Evolutionary conservation across 2,113 vertebrate genomes (phyloP).

Genomic region (Microcebus tavaratra): DNA sequence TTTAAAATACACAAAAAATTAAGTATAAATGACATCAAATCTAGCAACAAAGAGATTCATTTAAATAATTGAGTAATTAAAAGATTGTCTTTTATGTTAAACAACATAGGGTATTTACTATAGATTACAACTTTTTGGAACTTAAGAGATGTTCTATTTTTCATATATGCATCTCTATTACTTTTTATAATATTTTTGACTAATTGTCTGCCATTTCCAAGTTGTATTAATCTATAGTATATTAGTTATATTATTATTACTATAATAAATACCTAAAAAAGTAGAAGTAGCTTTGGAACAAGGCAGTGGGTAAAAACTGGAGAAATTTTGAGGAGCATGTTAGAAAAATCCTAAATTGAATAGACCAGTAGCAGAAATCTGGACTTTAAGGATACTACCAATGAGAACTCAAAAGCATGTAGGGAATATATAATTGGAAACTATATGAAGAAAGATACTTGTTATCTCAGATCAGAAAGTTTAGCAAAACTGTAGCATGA

Average conservation of each 20-base stretch:
- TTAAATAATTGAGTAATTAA: constrained; percentile 10
- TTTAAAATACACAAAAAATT: not conserved
- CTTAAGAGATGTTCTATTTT: not conserved
- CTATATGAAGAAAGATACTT: not conserved
- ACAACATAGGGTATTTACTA: not conserved
- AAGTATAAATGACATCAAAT: not conserved
- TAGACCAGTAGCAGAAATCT: not conserved
- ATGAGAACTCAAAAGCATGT: not conserved
- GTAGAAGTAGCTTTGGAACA: not conserved
- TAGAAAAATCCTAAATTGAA: not conserved
- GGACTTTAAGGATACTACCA: not conserved
- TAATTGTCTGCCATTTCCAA: not conserved
- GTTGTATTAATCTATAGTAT: not conserved
- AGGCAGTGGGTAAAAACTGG: not conserved
- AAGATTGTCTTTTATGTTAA: not conserved
- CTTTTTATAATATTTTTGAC: not conserved
- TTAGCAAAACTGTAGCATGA: not conserved
- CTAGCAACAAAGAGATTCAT: not conserved
- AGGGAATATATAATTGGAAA: not conserved
- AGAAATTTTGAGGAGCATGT: not conserved
- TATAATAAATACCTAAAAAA: not conserved
- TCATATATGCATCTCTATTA: not conserved
- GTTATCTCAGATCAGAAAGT: not conserved
- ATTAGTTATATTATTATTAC: not conserved
- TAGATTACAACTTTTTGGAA: not conserved